Evolutionary conservation across 2,888 invertebrate genomes (phyloP).

Genomic region (Petrolisthes manimaculis): DNA sequence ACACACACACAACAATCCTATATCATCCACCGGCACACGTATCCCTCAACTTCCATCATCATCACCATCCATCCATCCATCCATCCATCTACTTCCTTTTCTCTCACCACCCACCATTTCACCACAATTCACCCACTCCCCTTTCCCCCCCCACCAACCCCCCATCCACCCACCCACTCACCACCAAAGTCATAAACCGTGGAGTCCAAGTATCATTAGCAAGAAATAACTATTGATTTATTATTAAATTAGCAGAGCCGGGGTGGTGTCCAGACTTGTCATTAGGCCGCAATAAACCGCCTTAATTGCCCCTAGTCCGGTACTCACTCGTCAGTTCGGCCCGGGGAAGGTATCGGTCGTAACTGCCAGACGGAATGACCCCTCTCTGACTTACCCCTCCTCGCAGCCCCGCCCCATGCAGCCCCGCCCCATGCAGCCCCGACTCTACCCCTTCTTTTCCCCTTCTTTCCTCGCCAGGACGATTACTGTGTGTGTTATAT

Average conservation of each 20-base stretch:
- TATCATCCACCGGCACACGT: background rate
- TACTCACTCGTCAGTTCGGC: background rate
- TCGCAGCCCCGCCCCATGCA: too few species aligned
- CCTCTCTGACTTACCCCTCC: too few species aligned
- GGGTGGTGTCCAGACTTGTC: constrained; percentile 14
- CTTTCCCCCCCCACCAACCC: background rate
- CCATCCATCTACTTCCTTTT: background rate
- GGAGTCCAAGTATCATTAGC: constrained; percentile 37
- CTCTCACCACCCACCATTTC: background rate
- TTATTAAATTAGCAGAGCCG: constrained; percentile 36
- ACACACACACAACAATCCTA: background rate
- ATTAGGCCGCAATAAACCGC: constrained; percentile 33
- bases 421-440: too few species aligned
- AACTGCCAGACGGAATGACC: background rate
- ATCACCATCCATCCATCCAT: background rate
- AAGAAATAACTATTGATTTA: constrained; percentile 46
- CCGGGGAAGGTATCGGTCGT: constrained; percentile 9
- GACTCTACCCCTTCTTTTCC: too few species aligned
- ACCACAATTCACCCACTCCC: background rate
- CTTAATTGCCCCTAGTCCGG: constrained; percentile 30
- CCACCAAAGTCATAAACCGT: constrained; percentile 7
- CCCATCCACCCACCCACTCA: background rate
- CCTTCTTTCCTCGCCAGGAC: too few species aligned
- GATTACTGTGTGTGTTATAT: too few species aligned
- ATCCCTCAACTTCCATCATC: background rate